phyloP scores from a whole-genome alignment of 2,888 invertebrate species.

The Ischnura elegans region DNA sequence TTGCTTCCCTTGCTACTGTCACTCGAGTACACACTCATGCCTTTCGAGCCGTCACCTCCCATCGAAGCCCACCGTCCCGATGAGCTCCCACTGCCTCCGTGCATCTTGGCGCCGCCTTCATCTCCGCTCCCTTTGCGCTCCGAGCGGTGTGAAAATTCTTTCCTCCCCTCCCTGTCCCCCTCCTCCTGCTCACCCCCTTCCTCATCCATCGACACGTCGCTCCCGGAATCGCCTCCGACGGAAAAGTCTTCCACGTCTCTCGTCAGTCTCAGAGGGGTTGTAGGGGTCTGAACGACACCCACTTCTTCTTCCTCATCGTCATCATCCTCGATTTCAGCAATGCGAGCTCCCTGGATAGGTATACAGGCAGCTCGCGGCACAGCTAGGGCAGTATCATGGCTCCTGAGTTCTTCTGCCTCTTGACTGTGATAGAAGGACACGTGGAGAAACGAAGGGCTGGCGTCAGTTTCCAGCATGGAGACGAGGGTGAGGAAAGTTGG shows the following conservation, averaged over 20 bases:
- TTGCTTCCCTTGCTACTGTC: slow-evolving; percentile 72
- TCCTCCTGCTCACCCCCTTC: slow-evolving; percentile 72
- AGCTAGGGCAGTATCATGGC: slow-evolving; percentile 63
- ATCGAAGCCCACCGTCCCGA: slow-evolving; percentile 59
- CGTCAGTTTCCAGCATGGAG: slow-evolving; percentile 84
- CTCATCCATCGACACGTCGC: slow-evolving; percentile 13
- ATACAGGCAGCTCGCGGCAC: not conserved
- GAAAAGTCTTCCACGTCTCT: slow-evolving; percentile 74
- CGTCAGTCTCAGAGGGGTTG: slow-evolving; percentile 73
- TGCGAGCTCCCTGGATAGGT: slow-evolving; percentile 21
- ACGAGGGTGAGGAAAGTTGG: slow-evolving; percentile 93
- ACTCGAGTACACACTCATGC: slow-evolving; percentile 69
- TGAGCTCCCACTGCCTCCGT: slow-evolving; percentile 36
- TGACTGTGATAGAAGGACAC: slow-evolving; percentile 84
- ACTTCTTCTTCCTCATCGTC: slow-evolving; percentile 67
- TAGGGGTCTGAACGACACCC: slow-evolving; percentile 72
- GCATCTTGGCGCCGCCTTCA: slow-evolving; percentile 54
- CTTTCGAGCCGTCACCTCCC: slow-evolving; percentile 47
- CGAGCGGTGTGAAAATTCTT: slow-evolving; percentile 40
- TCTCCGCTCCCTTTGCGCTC: slow-evolving; percentile 57
- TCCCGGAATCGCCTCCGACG: slow-evolving; percentile 69
- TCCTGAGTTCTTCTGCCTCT: slow-evolving; percentile 79
- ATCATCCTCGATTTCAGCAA: slow-evolving; percentile 68
- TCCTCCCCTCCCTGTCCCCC: slow-evolving; percentile 68
- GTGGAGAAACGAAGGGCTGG: slow-evolving; percentile 79